Evolutionary conservation across 2,113 vertebrate genomes (phyloP).

Genomic region (Macaca nemestrina): DNA sequence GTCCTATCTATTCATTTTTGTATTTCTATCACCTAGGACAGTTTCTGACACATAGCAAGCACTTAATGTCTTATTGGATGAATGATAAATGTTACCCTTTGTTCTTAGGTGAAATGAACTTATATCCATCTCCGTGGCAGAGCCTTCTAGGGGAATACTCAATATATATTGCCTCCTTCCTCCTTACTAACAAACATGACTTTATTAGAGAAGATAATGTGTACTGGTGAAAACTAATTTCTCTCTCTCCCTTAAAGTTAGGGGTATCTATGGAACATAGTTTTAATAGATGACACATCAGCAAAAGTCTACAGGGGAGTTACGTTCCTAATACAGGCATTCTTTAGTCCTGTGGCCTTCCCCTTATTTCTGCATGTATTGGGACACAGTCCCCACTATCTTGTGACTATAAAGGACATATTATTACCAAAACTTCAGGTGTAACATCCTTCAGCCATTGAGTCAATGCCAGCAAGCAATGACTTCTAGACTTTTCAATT

Average conservation of each 20-base stretch:
- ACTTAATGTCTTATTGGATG: neutral
- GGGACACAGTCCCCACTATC: neutral
- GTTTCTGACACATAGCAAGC: neutral
- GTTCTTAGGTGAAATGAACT: slow-evolving; percentile 24
- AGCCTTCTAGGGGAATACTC: neutral
- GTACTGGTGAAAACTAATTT: neutral
- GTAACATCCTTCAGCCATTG: neutral
- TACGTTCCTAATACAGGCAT: neutral
- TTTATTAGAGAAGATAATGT: slow-evolving; percentile 21
- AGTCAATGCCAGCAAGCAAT: neutral
- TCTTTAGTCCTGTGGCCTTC: neutral
- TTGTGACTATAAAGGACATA: neutral
- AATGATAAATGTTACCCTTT: slow-evolving; percentile 10
- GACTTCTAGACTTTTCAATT: neutral
- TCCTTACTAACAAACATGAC: slow-evolving; percentile 29
- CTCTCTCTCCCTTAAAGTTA: neutral
- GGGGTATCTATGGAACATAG: neutral
- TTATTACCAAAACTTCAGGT: neutral
- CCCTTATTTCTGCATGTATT: no score
- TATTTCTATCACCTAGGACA: neutral
- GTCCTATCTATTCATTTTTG: neutral
- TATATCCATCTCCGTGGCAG: neutral
- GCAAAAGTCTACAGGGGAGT: neutral
- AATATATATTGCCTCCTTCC: neutral
- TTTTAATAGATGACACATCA: neutral